Base-by-base conservation (phyloP, 2,113 vertebrate genomes). In the Chaenogobius annularis region DNA sequence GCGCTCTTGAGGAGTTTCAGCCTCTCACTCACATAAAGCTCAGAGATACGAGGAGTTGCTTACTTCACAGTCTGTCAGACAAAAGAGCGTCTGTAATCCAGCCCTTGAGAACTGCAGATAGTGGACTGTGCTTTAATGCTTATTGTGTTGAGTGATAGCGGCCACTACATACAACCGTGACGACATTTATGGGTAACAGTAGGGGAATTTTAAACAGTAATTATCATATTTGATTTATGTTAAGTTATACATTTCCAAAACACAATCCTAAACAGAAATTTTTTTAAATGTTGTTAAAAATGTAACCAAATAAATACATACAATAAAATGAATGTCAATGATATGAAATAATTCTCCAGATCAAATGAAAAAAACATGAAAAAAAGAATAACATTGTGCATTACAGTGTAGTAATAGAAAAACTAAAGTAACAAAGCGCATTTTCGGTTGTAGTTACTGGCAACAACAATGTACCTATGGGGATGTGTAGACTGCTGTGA, bases 1-100 rank as follows among this genome's bases (percentile, higher is more conserved):
- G 54, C n/a, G 20, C 55, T 68, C 50, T 63, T 50, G 19, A 59
- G 17, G 65, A 26, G 48, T 56, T 73, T 65, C 40, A 37, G 69
- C 35, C 69, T 69, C 48, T 64, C 14, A 15, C 61, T 58, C 69
- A 13, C 64, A 44, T 35, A 71, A 15, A 55, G 14, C 52, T 64
- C 50, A 69, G 46, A 74, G 55, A 73, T 73, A 52, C 59, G 55
- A 68, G 62, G 58, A 54, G 55, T 81, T 64, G 58, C 43, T 75
- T 78, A 72, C 69, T 70, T 58, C n/a, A 35, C 66, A 68, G 44
- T 81, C 69, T 47, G 22, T 62, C 70, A 79, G 69, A 79, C 73
- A 81, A 78, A 81, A 48, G 73, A 54, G 15, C 44, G 4, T 73
- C 75, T 65, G 70, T 84, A 79, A 76, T 81, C 73, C 67, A 55